These are phyloP conservation scores for Tridacna crocea DNA, from an alignment of 2,888 invertebrate genomes.

Conservation along the genomic window DNA sequence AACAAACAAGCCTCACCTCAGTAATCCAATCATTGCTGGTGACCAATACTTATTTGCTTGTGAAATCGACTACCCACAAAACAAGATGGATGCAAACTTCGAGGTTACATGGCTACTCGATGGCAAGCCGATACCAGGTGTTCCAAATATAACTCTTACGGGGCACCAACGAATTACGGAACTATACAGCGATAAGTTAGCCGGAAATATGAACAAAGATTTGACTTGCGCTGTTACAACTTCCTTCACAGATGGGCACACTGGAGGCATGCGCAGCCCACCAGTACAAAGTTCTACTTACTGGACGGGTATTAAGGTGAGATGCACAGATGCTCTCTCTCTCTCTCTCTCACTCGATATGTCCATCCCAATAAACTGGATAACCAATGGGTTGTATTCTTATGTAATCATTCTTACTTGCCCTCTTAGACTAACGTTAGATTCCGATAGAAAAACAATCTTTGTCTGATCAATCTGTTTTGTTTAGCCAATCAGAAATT, in stretches of 20 bases:
- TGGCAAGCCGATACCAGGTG: slow-evolving; percentile 15
- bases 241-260: slow-evolving; percentile 21
- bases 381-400: too few relatives aligned
- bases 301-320: slow-evolving; percentile 41
- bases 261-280: slow-evolving; percentile 26
- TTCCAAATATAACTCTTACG: slow-evolving; percentile 4
- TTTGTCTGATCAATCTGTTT: too few relatives aligned
- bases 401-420: too few relatives aligned
- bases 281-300: slow-evolving; percentile 29
- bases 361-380: too few relatives aligned
- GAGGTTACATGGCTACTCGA: slow-evolving; percentile 43
- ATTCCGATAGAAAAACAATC: too few relatives aligned
- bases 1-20: slow-evolving; percentile 13
- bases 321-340: background rate
- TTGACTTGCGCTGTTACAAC: slow-evolving; percentile 37
- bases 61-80: slow-evolving; percentile 28
- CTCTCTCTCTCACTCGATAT: background rate
- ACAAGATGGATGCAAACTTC: slow-evolving; percentile 33
- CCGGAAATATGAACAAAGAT: slow-evolving; percentile 24
- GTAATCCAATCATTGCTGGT: slow-evolving; percentile 14
- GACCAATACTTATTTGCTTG: slow-evolving; percentile 37
- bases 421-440: too few relatives aligned
- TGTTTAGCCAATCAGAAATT: too few relatives aligned
- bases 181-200: slow-evolving; percentile 15
- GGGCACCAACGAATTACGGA: slow-evolving; percentile 19